Conservation (phyloP, 2,113 vertebrate species). For the Crotophaga sulcirostris region DNA sequence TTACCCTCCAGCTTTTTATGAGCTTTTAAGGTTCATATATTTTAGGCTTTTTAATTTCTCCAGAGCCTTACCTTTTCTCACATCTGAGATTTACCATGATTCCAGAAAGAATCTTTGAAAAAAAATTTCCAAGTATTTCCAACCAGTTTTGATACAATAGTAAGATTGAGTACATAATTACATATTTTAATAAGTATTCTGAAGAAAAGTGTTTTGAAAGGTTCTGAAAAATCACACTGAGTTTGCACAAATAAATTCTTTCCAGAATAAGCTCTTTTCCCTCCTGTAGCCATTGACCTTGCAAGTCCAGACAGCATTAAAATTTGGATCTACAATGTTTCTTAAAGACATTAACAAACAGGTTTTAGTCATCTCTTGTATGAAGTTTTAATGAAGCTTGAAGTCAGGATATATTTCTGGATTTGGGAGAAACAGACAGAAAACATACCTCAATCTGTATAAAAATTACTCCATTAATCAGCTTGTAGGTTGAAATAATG, state of each 20-base stretch:
- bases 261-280: neutral
- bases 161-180: neutral
- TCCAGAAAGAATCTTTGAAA: neutral
- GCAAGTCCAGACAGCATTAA: neutral
- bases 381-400: neutral
- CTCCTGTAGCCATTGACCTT: neutral
- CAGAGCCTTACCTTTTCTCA: neutral
- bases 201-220: neutral
- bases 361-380: neutral
- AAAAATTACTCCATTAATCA: conserved; percentile 52
- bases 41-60: neutral
- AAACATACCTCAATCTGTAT: neutral
- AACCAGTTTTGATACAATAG: neutral
- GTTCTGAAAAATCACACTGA: neutral
- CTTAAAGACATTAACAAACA: neutral
- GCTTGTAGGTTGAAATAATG: conserved; percentile 49
- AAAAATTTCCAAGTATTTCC: neutral
- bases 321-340: neutral
- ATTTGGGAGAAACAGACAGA: neutral
- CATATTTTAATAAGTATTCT: neutral
- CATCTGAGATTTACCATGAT: neutral
- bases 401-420: neutral
- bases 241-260: neutral
- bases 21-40: neutral
- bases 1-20: neutral